These are phyloP conservation scores for Brevipalpus yothersi DNA, from an alignment of 1,140 invertebrate genomes.

Conservation along the genomic window DNA sequence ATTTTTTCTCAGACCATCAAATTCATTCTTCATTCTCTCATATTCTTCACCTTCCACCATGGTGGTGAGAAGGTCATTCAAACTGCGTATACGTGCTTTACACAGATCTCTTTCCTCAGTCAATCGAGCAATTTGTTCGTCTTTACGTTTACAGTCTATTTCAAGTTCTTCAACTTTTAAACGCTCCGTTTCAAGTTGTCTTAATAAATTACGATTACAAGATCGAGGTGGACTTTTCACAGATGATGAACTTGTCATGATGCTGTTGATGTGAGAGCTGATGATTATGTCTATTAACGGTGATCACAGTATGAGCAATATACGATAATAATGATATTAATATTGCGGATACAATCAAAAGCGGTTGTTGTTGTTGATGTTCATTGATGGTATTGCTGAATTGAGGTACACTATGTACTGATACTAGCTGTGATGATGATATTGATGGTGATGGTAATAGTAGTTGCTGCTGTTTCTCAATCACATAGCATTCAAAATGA, in stretches of 20 bases:
- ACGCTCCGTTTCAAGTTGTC: background rate
- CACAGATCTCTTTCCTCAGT: background rate
- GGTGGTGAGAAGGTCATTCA: background rate
- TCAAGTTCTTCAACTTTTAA: background rate
- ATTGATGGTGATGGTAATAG: no score
- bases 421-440: no score
- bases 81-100: background rate
- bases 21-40: background rate
- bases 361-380: no score
- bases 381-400: no score
- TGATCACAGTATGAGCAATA: slow-evolving; percentile 41
- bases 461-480: no score
- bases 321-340: no score
- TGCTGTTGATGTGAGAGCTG: background rate
- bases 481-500: no score
- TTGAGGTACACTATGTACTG: no score
- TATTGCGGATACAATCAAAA: no score
- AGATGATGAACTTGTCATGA: background rate
- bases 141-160: background rate
- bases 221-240: background rate
- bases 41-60: background rate
- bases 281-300: no score
- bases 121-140: background rate
- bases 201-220: background rate
- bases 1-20: background rate